Base-by-base conservation (phyloP, 2,113 vertebrate genomes). In the Lycaon pictus region DNA sequence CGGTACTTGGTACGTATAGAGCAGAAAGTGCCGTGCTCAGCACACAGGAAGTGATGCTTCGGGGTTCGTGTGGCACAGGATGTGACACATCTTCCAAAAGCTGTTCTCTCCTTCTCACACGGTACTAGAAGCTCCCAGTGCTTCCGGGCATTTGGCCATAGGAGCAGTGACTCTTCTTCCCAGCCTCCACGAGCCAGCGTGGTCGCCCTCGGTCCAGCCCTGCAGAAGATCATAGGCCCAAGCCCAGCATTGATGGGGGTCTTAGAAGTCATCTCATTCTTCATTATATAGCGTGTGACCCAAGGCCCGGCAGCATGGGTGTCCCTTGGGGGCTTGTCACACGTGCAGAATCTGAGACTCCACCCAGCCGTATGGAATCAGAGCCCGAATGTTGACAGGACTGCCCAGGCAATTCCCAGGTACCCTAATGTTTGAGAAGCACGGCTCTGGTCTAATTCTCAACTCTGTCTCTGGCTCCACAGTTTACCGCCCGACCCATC, bases 401-500 rank as follows among this genome's bases (percentile, higher is more conserved):
- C 25, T 29, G 16, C 23, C 4, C 55, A 13, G 58, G 60, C n/a
- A 56, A 43, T 80, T 74, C 51, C 19, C 5, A 22, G 67, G 32
- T 1, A 43, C 12, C 10, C 19, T n/a, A 7, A 62, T 9, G 11
- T 48, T n/a, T 69, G 63, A 60, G 79, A 56, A 85, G 32, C 19
- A 8, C 19, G 11, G 2, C 58, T 53, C 16, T 71, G 23, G 35
- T 48, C 60, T 27, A 27, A 63, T 86, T 76, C 23, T 9, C 4
- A 37, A 13, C 22, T 48, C 48, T 13, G n/a, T 43, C 48, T 81
- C 63, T 63, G 17, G 11, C 35, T 56, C 22, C 43, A 43, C 35
- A 51, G 2, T 8, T 56, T 9, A 2, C 25, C 4, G 1, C 9
- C 2, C 55, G 63, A 37, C 25, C 29, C 2, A 2, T 25, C 43